Evolutionary conservation across 2,888 invertebrate genomes (phyloP).

Genomic region (Oscheius sp.): DNA sequence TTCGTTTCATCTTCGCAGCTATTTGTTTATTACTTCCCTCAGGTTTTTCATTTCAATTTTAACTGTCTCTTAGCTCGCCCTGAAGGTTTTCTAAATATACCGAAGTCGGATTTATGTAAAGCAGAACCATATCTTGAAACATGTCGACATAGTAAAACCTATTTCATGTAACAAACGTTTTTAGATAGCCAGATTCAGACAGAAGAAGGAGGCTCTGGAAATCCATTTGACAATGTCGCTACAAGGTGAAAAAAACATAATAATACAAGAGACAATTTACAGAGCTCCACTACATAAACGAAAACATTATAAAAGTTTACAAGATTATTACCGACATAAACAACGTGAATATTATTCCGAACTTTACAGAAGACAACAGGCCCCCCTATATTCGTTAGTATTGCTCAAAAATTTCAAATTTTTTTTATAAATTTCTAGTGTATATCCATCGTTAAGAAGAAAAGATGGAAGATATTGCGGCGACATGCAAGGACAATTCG

Average conservation of each 20-base stretch:
- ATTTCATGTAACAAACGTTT: no score
- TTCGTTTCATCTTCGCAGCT: no score
- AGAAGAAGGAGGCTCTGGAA: not conserved
- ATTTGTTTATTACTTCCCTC: not conserved
- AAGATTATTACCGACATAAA: conserved; percentile 32
- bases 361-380: conserved; percentile 2
- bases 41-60: conserved; percentile 3
- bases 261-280: not conserved
- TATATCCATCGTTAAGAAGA: conserved; percentile 49
- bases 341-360: conserved; percentile 18
- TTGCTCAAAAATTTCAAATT: not conserved
- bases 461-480: conserved; percentile 51
- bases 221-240: conserved; percentile 30
- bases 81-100: conserved; percentile 22
- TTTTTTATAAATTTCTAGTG: conserved; percentile 24
- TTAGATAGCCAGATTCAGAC: no score
- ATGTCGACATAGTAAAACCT: no score
- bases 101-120: conserved; percentile 48
- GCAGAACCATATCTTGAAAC: conserved; percentile 45
- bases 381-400: conserved; percentile 26
- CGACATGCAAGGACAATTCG: conserved; percentile 56
- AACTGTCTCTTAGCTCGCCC: not conserved
- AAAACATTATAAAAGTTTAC: conserved; percentile 31
- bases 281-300: conserved; percentile 2
- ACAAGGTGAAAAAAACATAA: no score